phyloP scores from a whole-genome alignment of 2,888 invertebrate species.

The Allygus modestus region DNA sequence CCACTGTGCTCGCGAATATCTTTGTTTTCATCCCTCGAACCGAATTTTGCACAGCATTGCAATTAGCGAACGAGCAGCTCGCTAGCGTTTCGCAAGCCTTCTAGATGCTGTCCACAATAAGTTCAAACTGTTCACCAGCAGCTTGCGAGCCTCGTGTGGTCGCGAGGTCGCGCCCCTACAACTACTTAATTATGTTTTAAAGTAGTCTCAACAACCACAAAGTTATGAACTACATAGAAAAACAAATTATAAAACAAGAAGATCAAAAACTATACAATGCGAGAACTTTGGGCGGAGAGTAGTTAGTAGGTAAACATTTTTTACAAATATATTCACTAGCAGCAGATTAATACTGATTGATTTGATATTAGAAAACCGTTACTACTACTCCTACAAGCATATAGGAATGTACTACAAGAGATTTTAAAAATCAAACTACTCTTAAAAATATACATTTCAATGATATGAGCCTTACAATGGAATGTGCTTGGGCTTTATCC shows the following conservation, averaged over 20 bases:
- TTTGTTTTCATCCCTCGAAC: no score
- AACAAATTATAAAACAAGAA: not conserved
- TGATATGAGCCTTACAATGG: not conserved
- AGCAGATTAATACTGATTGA: slow-evolving; percentile 14
- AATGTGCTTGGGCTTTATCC: not conserved
- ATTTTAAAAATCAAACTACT: not conserved
- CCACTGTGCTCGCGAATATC: no score
- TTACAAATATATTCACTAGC: not conserved
- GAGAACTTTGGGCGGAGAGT: slow-evolving; percentile 12
- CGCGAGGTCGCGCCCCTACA: no score
- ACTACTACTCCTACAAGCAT: not conserved
- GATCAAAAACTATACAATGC: not conserved
- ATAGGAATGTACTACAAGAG: slow-evolving; percentile 15
- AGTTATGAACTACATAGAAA: not conserved
- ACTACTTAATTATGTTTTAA: no score
- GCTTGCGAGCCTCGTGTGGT: no score
- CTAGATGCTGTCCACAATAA: no score
- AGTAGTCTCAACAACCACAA: no score
- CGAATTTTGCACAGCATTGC: no score
- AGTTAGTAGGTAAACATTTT: not conserved
- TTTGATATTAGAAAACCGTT: not conserved
- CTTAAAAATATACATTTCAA: not conserved
- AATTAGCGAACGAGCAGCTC: no score
- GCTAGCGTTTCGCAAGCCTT: no score
- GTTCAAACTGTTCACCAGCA: no score